Evolutionary conservation across 2,888 invertebrate species (phyloP).

Genomic region (Lycocerus yunnanus): DNA sequence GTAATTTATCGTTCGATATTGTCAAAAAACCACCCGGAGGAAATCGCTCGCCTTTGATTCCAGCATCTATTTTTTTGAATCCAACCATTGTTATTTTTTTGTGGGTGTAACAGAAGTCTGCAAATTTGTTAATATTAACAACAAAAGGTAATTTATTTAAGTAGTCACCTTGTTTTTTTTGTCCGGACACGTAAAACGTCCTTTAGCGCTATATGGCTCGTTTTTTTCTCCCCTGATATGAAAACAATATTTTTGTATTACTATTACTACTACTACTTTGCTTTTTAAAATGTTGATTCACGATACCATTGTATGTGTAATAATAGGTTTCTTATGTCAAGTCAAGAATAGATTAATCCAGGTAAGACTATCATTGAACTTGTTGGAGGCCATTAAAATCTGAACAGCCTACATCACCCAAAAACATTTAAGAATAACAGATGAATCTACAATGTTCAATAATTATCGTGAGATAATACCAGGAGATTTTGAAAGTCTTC

Average conservation of each 20-base stretch:
- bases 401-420: slow-evolving; percentile 26
- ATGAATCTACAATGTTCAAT: slow-evolving; percentile 35
- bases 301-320: neutral
- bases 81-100: slow-evolving; percentile 29
- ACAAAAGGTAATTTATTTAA: slow-evolving; percentile 17
- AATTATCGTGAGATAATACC: slow-evolving; percentile 37
- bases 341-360: neutral
- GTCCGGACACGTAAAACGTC: neutral
- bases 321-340: neutral
- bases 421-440: slow-evolving; percentile 34
- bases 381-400: slow-evolving; percentile 23
- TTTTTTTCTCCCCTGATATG: neutral
- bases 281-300: neutral
- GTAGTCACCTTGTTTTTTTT: neutral
- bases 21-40: slow-evolving; percentile 47
- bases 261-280: too few species aligned
- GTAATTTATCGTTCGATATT: slow-evolving; percentile 52
- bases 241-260: neutral
- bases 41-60: slow-evolving; percentile 42
- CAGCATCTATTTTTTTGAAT: slow-evolving; percentile 11
- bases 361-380: slow-evolving; percentile 19
- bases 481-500: slow-evolving; percentile 18
- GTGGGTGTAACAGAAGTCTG: slow-evolving; percentile 26
- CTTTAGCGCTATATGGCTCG: neutral
- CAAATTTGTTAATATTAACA: slow-evolving; percentile 20